Evolutionary conservation across 2,888 invertebrate species (phyloP).

Genomic region (Mongoloraphidia duomilia): DNA sequence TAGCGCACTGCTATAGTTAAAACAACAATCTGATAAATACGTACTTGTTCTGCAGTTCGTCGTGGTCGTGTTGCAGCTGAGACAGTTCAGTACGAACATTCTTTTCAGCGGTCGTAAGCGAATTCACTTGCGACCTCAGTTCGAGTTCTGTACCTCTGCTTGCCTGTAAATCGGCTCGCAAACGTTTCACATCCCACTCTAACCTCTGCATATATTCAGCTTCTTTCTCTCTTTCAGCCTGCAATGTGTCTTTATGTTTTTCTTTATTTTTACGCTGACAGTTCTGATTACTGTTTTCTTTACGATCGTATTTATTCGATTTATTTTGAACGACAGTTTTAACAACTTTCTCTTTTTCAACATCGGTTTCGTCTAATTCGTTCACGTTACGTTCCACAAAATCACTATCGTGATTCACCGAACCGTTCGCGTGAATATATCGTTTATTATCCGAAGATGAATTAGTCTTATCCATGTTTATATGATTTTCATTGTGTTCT

Average conservation of each 20-base stretch:
- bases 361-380: conserved; percentile 33
- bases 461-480: too few relatives aligned
- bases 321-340: too few relatives aligned
- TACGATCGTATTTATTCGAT: not conserved
- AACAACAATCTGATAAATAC: conserved; percentile 16
- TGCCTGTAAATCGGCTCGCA: conserved; percentile 59
- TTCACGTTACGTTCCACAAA: conserved; percentile 25
- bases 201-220: conserved; percentile 36
- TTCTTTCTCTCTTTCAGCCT: conserved; percentile 4
- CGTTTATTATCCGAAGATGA: conserved; percentile 22
- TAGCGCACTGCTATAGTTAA: too few relatives aligned
- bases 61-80: conserved; percentile 73
- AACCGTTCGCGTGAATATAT: conserved; percentile 31
- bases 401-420: conserved; percentile 5
- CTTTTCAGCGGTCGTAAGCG: conserved; percentile 51
- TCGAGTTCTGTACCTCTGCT: conserved; percentile 58
- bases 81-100: conserved; percentile 53
- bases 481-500: conserved; percentile 17
- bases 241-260: conserved; percentile 25
- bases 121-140: conserved; percentile 47
- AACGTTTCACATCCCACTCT: conserved; percentile 54
- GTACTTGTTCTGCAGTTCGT: conserved; percentile 72
- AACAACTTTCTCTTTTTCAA: conserved; percentile 29
- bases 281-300: not conserved
- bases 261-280: conserved; percentile 32